Conservation (phyloP, 1,140 invertebrate species). For the Zaprionus inermis region DNA sequence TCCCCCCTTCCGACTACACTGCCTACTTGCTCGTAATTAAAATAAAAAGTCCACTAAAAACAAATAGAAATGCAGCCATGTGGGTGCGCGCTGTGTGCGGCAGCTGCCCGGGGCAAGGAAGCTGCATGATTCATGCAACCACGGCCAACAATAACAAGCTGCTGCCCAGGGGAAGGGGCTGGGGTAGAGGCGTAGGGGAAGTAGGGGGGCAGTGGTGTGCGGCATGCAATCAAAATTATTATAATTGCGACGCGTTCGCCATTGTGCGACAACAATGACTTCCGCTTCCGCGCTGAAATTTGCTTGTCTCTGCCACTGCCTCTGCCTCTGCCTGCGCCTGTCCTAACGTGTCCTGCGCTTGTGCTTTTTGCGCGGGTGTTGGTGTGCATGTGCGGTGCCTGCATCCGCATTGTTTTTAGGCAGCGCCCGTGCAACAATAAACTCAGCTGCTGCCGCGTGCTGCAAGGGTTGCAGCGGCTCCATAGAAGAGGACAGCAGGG, state of each 20-base stretch:
- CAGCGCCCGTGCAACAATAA: slow-evolving; percentile 39
- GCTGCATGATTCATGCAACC: slow-evolving; percentile 65
- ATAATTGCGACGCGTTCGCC: slow-evolving; percentile 82
- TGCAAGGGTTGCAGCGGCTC: slow-evolving; percentile 1
- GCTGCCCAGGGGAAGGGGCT: slow-evolving; percentile 1
- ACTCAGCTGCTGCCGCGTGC: slow-evolving; percentile 10
- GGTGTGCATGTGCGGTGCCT: slow-evolving; percentile 37
- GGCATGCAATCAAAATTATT: slow-evolving; percentile 81
- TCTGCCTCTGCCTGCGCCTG: slow-evolving; percentile 17
- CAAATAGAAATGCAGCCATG: slow-evolving; percentile 47
- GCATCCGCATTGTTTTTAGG: slow-evolving; percentile 67
- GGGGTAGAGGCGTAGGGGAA: slow-evolving; percentile 8
- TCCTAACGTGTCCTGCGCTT: slow-evolving; percentile 24
- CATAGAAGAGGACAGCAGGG: no score
- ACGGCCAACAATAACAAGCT: slow-evolving; percentile 63
- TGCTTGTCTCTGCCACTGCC: slow-evolving; percentile 42
- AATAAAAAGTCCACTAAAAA: slow-evolving; percentile 59
- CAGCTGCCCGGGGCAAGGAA: slow-evolving; percentile 15
- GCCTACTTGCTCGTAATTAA: slow-evolving; percentile 62
- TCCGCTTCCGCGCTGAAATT: slow-evolving; percentile 82
- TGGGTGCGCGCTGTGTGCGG: slow-evolving; percentile 1
- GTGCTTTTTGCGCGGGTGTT: slow-evolving; percentile 12
- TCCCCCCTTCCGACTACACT: neutral
- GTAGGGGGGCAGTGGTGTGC: neutral
- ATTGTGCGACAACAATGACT: slow-evolving; percentile 83